Conservation (phyloP, 2,888 invertebrate species). For the Papilio elwesi region DNA sequence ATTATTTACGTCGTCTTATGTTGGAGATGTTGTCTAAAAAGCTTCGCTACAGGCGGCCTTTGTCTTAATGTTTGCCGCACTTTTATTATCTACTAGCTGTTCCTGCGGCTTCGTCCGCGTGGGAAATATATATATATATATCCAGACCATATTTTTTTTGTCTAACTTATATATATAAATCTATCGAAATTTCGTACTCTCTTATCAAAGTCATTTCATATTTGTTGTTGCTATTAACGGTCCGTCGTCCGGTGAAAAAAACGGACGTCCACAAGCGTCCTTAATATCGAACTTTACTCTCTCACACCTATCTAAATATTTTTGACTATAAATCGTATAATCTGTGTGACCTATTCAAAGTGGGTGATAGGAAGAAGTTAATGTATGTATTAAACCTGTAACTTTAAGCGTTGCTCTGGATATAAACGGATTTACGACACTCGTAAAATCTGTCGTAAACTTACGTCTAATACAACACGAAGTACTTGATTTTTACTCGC, state of each 20-base stretch:
- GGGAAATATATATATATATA: too few species aligned
- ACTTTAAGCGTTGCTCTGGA: background rate
- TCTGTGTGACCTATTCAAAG: background rate
- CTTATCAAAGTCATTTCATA: too few species aligned
- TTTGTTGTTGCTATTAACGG: too few species aligned
- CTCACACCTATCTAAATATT: too few species aligned
- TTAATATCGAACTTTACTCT: too few species aligned
- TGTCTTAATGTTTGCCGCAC: background rate
- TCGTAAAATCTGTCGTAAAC: conserved; percentile 30
- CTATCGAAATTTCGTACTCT: too few species aligned
- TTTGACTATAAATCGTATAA: background rate
- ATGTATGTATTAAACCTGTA: conserved; percentile 18
- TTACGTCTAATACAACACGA: conserved; percentile 7
- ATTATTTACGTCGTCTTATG: background rate
- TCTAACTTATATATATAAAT: too few species aligned
- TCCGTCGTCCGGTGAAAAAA: too few species aligned
- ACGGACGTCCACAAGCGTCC: too few species aligned
- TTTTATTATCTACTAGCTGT: background rate
- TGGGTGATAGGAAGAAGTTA: background rate
- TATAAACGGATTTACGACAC: conserved; percentile 22
- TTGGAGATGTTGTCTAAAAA: background rate
- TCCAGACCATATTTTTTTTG: too few species aligned
- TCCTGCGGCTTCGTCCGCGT: too few species aligned
- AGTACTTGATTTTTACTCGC: conserved; percentile 16
- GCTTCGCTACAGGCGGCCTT: conserved; percentile 9